Percentiles rank a stretch among this genome's conserved stretches.
Conservation (phyloP, 2,797 vertebrate species). For the Amazona ochrocephala region DNA sequence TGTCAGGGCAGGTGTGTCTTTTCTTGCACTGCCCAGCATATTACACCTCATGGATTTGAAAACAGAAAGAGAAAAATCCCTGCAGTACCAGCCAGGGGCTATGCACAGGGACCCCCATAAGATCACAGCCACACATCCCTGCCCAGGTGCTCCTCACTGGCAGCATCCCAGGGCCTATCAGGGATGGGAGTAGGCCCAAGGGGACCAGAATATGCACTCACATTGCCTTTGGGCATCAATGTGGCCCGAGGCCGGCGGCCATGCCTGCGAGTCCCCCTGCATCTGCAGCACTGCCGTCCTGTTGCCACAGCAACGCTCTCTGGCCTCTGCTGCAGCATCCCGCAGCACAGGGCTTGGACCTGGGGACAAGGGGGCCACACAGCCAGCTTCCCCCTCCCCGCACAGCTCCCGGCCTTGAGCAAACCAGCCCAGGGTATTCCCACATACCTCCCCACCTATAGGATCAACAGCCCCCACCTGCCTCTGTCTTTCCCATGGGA, state of each 20-base stretch:
- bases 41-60: fast-evolving
- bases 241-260: neutral
- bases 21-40: fast-evolving
- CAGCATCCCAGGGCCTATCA: fast-evolving
- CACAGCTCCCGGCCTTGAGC: fast-evolving
- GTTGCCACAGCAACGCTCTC: constrained; percentile 75
- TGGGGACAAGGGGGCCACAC: neutral
- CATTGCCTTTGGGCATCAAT: fast-evolving
- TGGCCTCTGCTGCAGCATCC: constrained; percentile 45
- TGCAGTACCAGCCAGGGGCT: fast-evolving
- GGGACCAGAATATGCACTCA: fast-evolving
- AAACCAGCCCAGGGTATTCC: neutral
- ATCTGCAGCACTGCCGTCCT: neutral
- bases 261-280: neutral
- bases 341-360: neutral
- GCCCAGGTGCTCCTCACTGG: fast-evolving
- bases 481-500: fast-evolving
- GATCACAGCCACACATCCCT: fast-evolving
- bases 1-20: neutral
- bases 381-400: fast-evolving
- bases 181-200: fast-evolving
- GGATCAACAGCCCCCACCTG: fast-evolving
- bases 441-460: fast-evolving
- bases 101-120: fast-evolving
- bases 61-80: neutral